Evolutionary conservation across 2,888 invertebrate species (phyloP), one percentile per base, ranked within the genome.

Genomic region (Ormyrus pomaceus): DNA sequence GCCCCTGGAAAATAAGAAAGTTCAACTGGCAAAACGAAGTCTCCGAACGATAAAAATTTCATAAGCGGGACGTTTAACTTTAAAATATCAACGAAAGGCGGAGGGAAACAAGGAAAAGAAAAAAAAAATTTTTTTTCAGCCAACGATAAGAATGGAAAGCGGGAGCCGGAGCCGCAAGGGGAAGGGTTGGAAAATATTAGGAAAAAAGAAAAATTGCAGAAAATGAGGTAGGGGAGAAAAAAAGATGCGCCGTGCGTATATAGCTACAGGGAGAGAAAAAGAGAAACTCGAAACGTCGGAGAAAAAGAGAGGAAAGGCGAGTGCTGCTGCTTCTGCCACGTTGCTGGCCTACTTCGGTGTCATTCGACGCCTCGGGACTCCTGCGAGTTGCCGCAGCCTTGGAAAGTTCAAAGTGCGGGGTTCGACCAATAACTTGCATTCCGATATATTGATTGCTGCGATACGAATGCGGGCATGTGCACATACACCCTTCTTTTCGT

Each of bases 321-420:
- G 68, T 70, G 70, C 59, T 58, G 46, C 64, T 62, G 51, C 34
- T 34, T 34, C 34, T 34, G 34, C 34, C 34, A 19, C 34, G 50
- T 51, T 19, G 58, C 66, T 81, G 78, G 77, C 78, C 78, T 81
- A 81, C 55, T 80, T 80, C 10, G 59, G 73, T 81, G 81, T 78
- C 71, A 74, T 71, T 75, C 78, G 78, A 72, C 62, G 76, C 80
- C 80, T 71, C 46, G 13, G 56, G 71, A 56, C 53, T 8, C 13
- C 48, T 34, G 61, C 64, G 55, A 51, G 51, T 45, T 53, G 51
- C 69, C 55, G 64, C 76, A 77, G 77, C 77, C 74, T 81, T 78
- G 78, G 75, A 55, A 78, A 81, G 81, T 78, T 81, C 78, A 78
- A 75, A 81, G 74, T 74, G 61, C 61, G 56, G 58, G 45, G 53